Percentiles rank a stretch among this genome's conserved stretches.
These are phyloP conservation scores for Epinephelus coioides DNA, from an alignment of 2,797 vertebrate species.

Conservation along the genomic window DNA sequence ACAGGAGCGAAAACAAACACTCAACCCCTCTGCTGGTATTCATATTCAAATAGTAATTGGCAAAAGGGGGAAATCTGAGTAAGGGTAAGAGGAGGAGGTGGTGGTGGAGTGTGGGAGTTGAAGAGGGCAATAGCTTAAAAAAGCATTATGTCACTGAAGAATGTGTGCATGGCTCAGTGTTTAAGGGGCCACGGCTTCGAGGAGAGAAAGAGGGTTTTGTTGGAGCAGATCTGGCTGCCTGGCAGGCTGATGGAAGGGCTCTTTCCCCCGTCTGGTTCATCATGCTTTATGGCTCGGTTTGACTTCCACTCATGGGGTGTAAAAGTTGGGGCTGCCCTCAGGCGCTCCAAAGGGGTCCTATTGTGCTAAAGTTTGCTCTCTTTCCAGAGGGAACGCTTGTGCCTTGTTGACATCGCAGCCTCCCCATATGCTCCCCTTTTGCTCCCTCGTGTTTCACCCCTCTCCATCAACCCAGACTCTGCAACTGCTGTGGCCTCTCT, in stretches of 20 bases:
- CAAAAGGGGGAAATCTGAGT: slow-evolving; percentile 61
- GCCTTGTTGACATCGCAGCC: slow-evolving; percentile 80
- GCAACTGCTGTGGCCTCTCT: slow-evolving; percentile 1
- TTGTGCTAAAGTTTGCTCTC: slow-evolving; percentile 83
- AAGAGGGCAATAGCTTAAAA: slow-evolving; percentile 81
- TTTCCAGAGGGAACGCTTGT: slow-evolving; percentile 72
- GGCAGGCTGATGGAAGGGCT: slow-evolving; percentile 74
- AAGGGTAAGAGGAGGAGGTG: slow-evolving; percentile 30
- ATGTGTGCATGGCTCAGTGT: slow-evolving; percentile 73
- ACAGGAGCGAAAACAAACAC: slow-evolving; percentile 80
- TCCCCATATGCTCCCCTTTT: slow-evolving; percentile 60
- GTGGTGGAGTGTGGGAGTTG: slow-evolving; percentile 25
- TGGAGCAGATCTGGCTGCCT: slow-evolving; percentile 73
- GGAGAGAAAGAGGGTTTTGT: slow-evolving; percentile 83
- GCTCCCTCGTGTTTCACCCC: slow-evolving; percentile 28
- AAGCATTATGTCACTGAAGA: slow-evolving; percentile 85
- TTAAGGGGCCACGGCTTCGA: slow-evolving; percentile 69
- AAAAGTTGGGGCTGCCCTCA: slow-evolving; percentile 70
- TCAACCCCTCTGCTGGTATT: slow-evolving; percentile 68
- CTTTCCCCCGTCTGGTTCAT: slow-evolving; percentile 61
- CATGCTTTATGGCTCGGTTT: slow-evolving; percentile 79
- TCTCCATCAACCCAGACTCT: slow-evolving; percentile 27
- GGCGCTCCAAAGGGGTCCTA: slow-evolving; percentile 71
- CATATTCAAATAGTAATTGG: slow-evolving; percentile 81
- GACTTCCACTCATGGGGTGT: slow-evolving; percentile 79